Evolutionary conservation across 2,888 invertebrate genomes (phyloP), one percentile per base, ranked within the genome.

Genomic region (Melinopterus prodromus): DNA sequence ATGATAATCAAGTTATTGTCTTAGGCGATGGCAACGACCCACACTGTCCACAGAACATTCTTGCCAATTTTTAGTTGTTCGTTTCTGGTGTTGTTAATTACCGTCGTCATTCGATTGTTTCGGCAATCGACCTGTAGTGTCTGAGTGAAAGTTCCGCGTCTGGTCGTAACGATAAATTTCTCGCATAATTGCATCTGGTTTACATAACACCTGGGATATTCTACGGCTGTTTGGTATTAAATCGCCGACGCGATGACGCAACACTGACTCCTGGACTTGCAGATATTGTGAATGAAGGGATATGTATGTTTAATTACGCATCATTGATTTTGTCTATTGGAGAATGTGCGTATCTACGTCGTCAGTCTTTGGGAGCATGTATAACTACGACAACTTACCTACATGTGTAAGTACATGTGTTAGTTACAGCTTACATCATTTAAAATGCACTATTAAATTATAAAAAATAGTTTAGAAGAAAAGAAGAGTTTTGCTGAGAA

Each of bases 91-190:
- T 53, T 53, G 53, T 53, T 53, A 53, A 53, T 53, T 53, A 53
- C 53, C 53, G 53, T 53, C 53, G 9, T 7, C 53, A 53, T 53
- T 53, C 74, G 35, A 74, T 74, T 74, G 74, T 74, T 74, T 74
- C 74, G 74, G 74, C 74, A 74, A 74, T 74, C 74, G 35, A 74
- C 35, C 74, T 1, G 74, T 72, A 53, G 53, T 53, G 72, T 36
- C 72, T 53, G 53, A 74, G 74, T 74, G 74, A 74, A 74, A 74
- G 74, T 74, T 74, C 37, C 74, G 37, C n/a, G 74, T 36, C 74
- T 74, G 26, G 74, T 74, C 26, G 37, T 74, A 74, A 26, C 74
- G 74, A 74, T 74, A 74, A 74, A 74, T 74, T 74, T 74, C 74
- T 74, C 74, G 74, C 74, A 74, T 74, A 74, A 74, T 74, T 74